Evolutionary conservation across 2,797 vertebrate species (phyloP).

Genomic region (Lutjanus campechanus): DNA sequence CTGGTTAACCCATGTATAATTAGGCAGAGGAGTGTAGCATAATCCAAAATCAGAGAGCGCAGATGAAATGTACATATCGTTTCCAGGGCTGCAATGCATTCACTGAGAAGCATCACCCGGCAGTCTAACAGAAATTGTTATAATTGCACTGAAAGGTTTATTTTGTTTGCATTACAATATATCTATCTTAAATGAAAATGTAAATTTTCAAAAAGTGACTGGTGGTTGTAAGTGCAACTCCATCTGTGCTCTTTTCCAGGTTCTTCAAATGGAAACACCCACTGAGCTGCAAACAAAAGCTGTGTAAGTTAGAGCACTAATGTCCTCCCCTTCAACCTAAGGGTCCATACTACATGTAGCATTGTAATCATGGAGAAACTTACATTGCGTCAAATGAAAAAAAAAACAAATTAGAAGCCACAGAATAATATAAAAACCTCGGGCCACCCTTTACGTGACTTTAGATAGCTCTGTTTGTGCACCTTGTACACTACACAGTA

Average conservation of each 20-base stretch:
- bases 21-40: slow-evolving; percentile 26
- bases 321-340: no score
- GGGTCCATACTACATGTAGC: no score
- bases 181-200: neutral
- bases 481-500: neutral
- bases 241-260: no score
- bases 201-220: neutral
- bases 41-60: slow-evolving; percentile 33
- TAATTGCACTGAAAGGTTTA: neutral
- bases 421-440: no score
- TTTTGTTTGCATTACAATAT: neutral
- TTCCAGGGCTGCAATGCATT: neutral
- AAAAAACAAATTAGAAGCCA: no score
- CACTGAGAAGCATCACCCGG: neutral
- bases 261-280: no score
- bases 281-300: no score
- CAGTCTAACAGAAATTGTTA: neutral
- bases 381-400: no score
- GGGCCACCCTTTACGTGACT: neutral
- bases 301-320: no score
- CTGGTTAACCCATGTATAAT: slow-evolving; percentile 54
- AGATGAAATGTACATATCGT: slow-evolving; percentile 21
- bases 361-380: no score
- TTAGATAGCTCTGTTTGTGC: neutral
- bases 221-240: no score